Percentiles rank a stretch among this genome's conserved stretches.
Conservation (phyloP, 2,888 invertebrate genomes). For the Polyommatus iphigenia region DNA sequence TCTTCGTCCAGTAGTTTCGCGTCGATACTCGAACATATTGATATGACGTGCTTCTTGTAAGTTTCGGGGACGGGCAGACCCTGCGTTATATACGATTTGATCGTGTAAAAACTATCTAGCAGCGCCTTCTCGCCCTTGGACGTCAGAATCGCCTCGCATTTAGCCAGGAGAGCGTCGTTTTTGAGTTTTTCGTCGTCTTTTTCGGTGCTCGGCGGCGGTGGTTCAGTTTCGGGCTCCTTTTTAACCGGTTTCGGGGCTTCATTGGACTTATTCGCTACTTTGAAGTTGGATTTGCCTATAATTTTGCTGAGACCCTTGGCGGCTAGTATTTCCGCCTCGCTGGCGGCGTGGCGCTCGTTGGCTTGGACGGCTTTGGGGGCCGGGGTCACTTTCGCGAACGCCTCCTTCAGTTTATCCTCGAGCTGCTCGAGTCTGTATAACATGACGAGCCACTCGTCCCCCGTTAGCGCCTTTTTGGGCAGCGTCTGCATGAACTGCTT, state of each 20-base stretch:
- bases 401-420: conserved; percentile 59
- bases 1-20: conserved; percentile 64
- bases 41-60: conserved; percentile 67
- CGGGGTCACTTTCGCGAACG: conserved; percentile 53
- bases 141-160: conserved; percentile 65
- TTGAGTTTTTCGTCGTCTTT: conserved; percentile 50
- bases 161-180: conserved; percentile 61
- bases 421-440: conserved; percentile 63
- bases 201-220: conserved; percentile 40
- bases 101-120: conserved; percentile 67
- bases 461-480: conserved; percentile 59
- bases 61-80: conserved; percentile 67
- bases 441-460: conserved; percentile 71
- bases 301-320: conserved; percentile 73
- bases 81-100: conserved; percentile 68
- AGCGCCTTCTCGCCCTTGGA: conserved; percentile 66
- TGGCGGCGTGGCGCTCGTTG: conserved; percentile 43
- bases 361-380: conserved; percentile 46
- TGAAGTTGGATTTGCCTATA: conserved; percentile 61
- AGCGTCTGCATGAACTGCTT: conserved; percentile 63
- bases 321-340: conserved; percentile 71
- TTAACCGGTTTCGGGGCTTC: conserved; percentile 46
- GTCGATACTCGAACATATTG: conserved; percentile 68
- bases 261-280: conserved; percentile 41
- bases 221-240: conserved; percentile 43